Evolutionary conservation across 2,797 vertebrate species (phyloP).

Genomic region (Platyrinchus mystaceus): DNA sequence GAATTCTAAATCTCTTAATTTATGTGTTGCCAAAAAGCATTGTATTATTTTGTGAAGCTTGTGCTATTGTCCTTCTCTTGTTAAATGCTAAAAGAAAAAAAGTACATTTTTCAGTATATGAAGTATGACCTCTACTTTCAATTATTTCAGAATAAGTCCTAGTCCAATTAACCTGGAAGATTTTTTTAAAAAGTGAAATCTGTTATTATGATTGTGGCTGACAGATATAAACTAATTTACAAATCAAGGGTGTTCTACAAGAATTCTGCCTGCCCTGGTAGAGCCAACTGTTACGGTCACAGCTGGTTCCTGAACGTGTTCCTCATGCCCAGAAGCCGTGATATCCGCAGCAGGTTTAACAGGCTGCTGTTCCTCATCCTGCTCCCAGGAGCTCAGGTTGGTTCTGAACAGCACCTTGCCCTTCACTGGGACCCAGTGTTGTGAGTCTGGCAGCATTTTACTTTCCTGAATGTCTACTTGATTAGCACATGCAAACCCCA

Average conservation of each 20-base stretch:
- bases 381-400: background rate
- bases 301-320: background rate
- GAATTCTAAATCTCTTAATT: conserved; percentile 5
- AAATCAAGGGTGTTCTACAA: background rate
- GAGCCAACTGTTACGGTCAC: background rate
- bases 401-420: background rate
- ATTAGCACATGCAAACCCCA: background rate
- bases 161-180: background rate
- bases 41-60: background rate
- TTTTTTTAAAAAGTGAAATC: background rate
- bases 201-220: background rate
- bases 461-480: background rate
- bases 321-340: background rate
- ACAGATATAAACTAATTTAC: background rate
- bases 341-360: background rate
- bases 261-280: background rate
- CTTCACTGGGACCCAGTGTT: background rate
- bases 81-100: background rate
- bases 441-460: background rate
- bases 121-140: background rate
- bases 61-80: background rate
- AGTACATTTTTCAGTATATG: background rate
- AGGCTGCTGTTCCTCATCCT: background rate
- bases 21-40: conserved; percentile 23
- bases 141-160: background rate